Conservation (phyloP, 1,140 invertebrate genomes). For the Piezodorus guildinii region DNA sequence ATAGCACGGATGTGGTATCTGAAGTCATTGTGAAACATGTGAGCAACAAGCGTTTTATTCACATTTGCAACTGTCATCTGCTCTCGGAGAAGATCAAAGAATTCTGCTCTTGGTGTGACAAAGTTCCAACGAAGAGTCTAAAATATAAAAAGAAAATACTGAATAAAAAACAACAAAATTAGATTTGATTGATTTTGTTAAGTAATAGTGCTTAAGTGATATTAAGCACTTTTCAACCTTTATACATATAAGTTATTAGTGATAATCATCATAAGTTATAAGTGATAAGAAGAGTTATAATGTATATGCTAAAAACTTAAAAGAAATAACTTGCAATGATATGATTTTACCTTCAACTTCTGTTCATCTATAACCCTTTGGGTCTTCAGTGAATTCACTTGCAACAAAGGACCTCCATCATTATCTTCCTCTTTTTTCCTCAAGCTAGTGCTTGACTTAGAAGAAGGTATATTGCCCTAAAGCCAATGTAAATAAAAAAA, state of each 20-base stretch:
- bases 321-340: neutral
- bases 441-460: neutral
- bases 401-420: conserved; percentile 65
- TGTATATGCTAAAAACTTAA: neutral
- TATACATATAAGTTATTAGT: too few relatives aligned
- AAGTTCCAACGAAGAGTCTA: conserved; percentile 90
- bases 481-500: neutral
- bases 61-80: conserved; percentile 82
- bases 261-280: too few relatives aligned
- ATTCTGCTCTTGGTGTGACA: conserved; percentile 80
- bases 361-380: conserved; percentile 86
- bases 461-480: neutral
- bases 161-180: neutral
- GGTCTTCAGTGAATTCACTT: conserved; percentile 78
- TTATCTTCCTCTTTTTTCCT: conserved; percentile 76
- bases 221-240: too few relatives aligned
- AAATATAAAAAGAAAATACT: conserved; percentile 20
- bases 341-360: conserved; percentile 54
- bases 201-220: too few relatives aligned
- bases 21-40: conserved; percentile 94
- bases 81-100: conserved; percentile 79
- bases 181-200: too few relatives aligned
- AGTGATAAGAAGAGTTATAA: neutral
- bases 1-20: conserved; percentile 93
- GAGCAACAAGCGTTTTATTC: conserved; percentile 71